Percentiles rank a stretch among this genome's conserved stretches.
These are phyloP conservation scores for Akabosia matsudoensis DNA, from an alignment of 1,140 invertebrate genomes.

Conservation along the genomic window DNA sequence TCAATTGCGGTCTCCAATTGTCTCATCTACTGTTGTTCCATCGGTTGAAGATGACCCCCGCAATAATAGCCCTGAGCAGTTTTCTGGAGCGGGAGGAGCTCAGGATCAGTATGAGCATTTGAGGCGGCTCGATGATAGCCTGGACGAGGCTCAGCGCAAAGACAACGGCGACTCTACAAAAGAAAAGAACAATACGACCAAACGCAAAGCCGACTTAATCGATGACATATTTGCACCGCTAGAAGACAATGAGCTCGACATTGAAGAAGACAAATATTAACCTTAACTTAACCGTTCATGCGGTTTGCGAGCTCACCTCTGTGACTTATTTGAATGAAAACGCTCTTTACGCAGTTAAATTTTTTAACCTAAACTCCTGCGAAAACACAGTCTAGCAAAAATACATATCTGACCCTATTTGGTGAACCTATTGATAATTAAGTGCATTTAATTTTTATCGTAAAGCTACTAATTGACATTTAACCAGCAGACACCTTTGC, in stretches of 20 bases:
- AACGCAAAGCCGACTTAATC: not conserved
- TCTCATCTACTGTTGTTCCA: not conserved
- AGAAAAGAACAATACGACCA: not conserved
- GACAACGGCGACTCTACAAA: not conserved
- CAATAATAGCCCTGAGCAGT: not conserved
- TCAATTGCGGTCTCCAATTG: not conserved
- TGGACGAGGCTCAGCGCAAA: not conserved
- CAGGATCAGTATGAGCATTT: slow-evolving; percentile 4
- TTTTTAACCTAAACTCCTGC: too few relatives aligned
- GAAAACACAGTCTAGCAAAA: too few relatives aligned
- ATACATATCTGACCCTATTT: too few relatives aligned
- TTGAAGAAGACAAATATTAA: not conserved
- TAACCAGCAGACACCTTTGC: too few relatives aligned
- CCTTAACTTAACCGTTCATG: too few relatives aligned
- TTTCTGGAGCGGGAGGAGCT: not conserved
- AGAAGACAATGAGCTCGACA: not conserved
- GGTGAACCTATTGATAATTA: too few relatives aligned
- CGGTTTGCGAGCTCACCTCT: too few relatives aligned
- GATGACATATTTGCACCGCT: not conserved
- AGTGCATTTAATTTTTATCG: too few relatives aligned
- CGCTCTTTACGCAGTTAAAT: too few relatives aligned
- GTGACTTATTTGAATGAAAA: too few relatives aligned
- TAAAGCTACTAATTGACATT: too few relatives aligned
- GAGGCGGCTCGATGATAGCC: not conserved
- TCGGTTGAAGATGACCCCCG: not conserved